Evolutionary conservation across 2,113 vertebrate genomes (phyloP).

Genomic region (Apodemus sylvaticus): DNA sequence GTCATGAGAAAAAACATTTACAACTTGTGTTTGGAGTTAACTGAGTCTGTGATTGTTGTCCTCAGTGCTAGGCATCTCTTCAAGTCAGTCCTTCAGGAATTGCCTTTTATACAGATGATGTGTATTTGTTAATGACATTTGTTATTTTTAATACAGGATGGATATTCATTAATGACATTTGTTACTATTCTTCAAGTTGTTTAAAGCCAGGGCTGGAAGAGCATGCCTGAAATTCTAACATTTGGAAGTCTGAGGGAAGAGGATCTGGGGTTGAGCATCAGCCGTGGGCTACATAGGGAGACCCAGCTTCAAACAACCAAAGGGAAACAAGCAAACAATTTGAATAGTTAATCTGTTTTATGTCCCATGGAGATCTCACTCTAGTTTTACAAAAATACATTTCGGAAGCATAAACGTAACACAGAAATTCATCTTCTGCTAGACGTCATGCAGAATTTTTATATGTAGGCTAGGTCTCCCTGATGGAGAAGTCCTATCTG

Average conservation of each 20-base stretch:
- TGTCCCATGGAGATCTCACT: conserved; percentile 10
- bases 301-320: not conserved
- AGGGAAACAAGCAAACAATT: not conserved
- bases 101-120: conserved; percentile 15
- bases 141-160: not conserved
- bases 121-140: not conserved
- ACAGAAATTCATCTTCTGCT: not conserved
- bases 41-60: conserved; percentile 59
- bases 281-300: not conserved
- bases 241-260: not conserved
- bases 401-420: conserved; percentile 18
- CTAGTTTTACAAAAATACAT: conserved; percentile 28
- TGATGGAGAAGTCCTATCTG: not conserved
- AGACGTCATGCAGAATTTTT: not conserved
- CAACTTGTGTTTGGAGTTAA: conserved; percentile 75
- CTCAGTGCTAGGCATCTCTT: conserved; percentile 54
- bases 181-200: conserved; percentile 32
- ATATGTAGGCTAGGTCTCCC: not conserved
- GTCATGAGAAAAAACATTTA: conserved; percentile 56
- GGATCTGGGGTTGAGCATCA: not conserved
- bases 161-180: conserved; percentile 11
- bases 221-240: not conserved
- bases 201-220: conserved; percentile 8
- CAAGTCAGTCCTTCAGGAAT: conserved; percentile 54
- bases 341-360: conserved; percentile 60